Percentiles rank a stretch among this genome's conserved stretches.
phyloP scores from a whole-genome alignment of 2,797 vertebrate species.

The Adrianichthys oophorus region DNA sequence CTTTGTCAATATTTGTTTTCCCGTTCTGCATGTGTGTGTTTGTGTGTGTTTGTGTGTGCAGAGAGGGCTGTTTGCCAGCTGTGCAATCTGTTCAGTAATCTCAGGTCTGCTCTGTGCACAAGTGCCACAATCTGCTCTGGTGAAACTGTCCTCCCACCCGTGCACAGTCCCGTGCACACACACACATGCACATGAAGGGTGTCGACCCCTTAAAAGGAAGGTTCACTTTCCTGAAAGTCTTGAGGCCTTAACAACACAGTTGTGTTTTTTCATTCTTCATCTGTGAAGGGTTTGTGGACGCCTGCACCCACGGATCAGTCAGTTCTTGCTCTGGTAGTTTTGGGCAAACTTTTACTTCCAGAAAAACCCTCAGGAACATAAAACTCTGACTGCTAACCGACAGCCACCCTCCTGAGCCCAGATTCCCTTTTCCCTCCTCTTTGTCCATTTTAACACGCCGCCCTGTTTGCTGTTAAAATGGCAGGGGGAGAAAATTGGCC shows the following conservation, averaged over 20 bases:
- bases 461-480: slow-evolving; percentile 84
- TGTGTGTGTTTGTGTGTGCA: slow-evolving; percentile 37
- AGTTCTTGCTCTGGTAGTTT: no score
- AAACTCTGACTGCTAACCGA: slow-evolving; percentile 54
- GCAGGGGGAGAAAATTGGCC: slow-evolving; percentile 83
- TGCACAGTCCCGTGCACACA: slow-evolving; percentile 6
- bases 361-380: slow-evolving; percentile 52
- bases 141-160: slow-evolving; percentile 44
- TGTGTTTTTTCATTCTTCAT: no score
- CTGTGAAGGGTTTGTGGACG: no score
- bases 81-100: slow-evolving; percentile 79
- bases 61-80: slow-evolving; percentile 72
- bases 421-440: slow-evolving; percentile 62
- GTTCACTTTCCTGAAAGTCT: slow-evolving; percentile 5
- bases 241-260: background rate
- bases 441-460: slow-evolving; percentile 70
- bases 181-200: slow-evolving; percentile 2
- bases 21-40: slow-evolving; percentile 20
- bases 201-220: background rate
- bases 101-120: slow-evolving; percentile 73
- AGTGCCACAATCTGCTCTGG: slow-evolving; percentile 67
- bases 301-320: no score
- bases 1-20: slow-evolving; percentile 73
- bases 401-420: slow-evolving; percentile 73
- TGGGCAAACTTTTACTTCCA: no score